Evolutionary conservation across 2,888 invertebrate species (phyloP), one percentile per base, ranked within the genome.

Genomic region (Caradrina clavipalpis): DNA sequence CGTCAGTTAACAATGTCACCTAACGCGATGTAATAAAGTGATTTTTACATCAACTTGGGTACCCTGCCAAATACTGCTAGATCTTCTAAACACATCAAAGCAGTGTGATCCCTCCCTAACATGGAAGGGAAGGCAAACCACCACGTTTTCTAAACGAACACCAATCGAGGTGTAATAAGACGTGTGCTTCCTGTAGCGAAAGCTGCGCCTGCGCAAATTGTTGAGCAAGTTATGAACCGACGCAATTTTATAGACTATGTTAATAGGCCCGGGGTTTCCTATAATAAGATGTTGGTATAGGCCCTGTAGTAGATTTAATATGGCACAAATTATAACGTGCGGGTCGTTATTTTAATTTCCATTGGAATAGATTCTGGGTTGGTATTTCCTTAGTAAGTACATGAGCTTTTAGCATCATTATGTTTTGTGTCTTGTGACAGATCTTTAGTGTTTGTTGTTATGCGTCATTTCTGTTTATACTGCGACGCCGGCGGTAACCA

Each of bases 191-290:
- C 87, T 87, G 81, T 69, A 78, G 84, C 85, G 85, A 86, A 86
- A 87, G 87, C 86, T 76, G 88, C 87, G 86, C 87, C 85, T 78
- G 86, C 86, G 85, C 83, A 86, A 86, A 82, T 85, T 86, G 83
- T 82, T 73, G 73, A 72, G 73, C 72, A 69, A 82, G 79, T 80
- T 76, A 78, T 82, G 80, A 80, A 72, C 80, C 73, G 64, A 79
- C 74, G 85, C 86, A 88, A 86, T 86, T 87, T 87, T 79, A 84
- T 78, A 80, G 79, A 82, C 80, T 81, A 84, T 85, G 85, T 83
- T 86, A 88, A 86, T 85, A 76, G 69, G 55, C 80, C 62, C 73
- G 57, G 72, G 70, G 77, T 83, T 84, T 80, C 81, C 83, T 82
- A 77, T 86, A 87, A 86, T 82, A 76, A 78, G 78, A 82, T 73